Conservation (phyloP, 2,888 invertebrate genomes). For the Stegophylla sp. region DNA sequence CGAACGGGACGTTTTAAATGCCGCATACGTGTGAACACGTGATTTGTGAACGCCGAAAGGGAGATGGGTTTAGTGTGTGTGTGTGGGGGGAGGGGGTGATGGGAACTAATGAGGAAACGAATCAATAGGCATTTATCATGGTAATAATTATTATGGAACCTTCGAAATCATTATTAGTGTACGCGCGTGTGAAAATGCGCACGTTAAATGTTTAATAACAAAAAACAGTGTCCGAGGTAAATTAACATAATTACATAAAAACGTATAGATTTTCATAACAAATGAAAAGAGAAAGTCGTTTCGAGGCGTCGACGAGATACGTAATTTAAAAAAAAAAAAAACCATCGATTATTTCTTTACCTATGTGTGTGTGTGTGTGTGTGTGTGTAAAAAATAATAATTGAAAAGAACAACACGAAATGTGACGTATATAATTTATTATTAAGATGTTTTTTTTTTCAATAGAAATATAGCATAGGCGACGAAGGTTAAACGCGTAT, state of each 20-base stretch:
- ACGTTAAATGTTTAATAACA: slow-evolving; percentile 19
- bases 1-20: no score
- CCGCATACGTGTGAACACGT: background rate
- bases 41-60: background rate
- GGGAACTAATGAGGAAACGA: no score
- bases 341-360: slow-evolving; percentile 26
- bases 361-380: background rate
- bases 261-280: slow-evolving; percentile 40
- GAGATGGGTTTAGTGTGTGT: no score
- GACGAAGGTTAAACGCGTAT: background rate
- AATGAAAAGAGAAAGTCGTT: slow-evolving; percentile 49
- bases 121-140: slow-evolving; percentile 22
- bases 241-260: slow-evolving; percentile 51
- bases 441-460: background rate
- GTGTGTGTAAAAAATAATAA: background rate
- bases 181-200: slow-evolving; percentile 26
- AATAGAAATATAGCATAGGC: background rate
- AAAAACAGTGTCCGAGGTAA: slow-evolving; percentile 39
- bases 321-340: slow-evolving; percentile 39
- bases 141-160: slow-evolving; percentile 41
- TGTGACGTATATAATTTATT: background rate
- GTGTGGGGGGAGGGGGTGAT: no score
- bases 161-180: slow-evolving; percentile 28
- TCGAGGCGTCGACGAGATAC: background rate
- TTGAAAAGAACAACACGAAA: background rate